Evolutionary conservation across 35 echinoderm and acorn worm species (phyloP).

Genomic region (Eucidaris tribuloides): DNA sequence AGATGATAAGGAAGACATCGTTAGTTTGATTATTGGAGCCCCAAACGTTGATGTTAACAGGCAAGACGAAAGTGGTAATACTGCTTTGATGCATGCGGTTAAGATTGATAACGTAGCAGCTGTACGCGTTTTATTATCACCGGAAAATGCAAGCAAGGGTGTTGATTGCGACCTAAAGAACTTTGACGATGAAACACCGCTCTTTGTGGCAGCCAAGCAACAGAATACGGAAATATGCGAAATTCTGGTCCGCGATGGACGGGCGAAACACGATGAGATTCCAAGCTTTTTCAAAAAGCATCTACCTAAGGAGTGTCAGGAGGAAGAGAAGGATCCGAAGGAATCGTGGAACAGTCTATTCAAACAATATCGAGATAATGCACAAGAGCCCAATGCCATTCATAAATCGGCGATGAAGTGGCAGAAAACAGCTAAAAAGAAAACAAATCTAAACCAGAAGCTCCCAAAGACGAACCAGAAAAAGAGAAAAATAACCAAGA

Average conservation of each 20-base stretch:
- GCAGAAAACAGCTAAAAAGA: background rate
- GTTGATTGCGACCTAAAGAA: constrained; percentile 41
- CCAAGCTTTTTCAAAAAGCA: constrained; percentile 42
- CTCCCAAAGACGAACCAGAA: background rate
- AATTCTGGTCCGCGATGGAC: constrained; percentile 38
- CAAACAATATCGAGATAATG: constrained; percentile 2
- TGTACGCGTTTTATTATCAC: constrained; percentile 40
- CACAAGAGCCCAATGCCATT: constrained; percentile 13
- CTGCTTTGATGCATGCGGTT: constrained; percentile 83
- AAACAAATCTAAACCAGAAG: background rate
- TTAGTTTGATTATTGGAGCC: constrained; percentile 39
- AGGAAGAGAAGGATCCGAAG: background rate
- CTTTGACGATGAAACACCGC: constrained; percentile 37
- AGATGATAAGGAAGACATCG: constrained; percentile 49
- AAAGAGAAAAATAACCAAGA: background rate
- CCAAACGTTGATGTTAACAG: constrained; percentile 58
- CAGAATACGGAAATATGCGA: constrained; percentile 78
- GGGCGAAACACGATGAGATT: constrained; percentile 20
- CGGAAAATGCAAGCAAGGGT: constrained; percentile 3
- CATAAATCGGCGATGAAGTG: background rate
- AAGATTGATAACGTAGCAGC: constrained; percentile 65
- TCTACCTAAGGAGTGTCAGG: constrained; percentile 32
- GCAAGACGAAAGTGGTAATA: constrained; percentile 74
- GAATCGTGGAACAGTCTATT: background rate
- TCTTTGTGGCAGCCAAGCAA: constrained; percentile 69